Percentiles rank a stretch among this genome's conserved stretches.
These are phyloP conservation scores for Eupithecia vulgata DNA, from an alignment of 2,888 invertebrate species.

Conservation along the genomic window DNA sequence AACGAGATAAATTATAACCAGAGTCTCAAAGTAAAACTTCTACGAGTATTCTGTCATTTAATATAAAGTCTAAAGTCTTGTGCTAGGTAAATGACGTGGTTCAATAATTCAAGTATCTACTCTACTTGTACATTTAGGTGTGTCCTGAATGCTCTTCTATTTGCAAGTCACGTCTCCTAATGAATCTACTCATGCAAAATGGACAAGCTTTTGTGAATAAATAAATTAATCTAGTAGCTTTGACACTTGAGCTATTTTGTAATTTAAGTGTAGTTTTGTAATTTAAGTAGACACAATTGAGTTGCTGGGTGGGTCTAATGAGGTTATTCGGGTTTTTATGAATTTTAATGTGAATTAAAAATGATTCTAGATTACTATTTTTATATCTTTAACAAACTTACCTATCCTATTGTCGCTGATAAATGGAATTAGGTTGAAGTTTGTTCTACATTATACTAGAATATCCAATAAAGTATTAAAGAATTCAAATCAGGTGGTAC, in stretches of 20 bases:
- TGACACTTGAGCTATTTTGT: constrained; percentile 65
- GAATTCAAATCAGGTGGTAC: too few relatives aligned
- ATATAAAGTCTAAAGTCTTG: background rate
- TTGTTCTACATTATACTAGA: background rate
- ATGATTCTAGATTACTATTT: background rate
- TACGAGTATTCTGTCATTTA: too few relatives aligned
- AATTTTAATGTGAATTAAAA: background rate
- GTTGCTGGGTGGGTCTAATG: background rate
- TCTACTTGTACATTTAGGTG: constrained; percentile 39
- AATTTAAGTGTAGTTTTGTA: constrained; percentile 46
- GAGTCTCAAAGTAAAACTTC: too few relatives aligned
- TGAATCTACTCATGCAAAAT: constrained; percentile 69
- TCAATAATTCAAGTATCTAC: constrained; percentile 5
- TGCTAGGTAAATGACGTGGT: background rate
- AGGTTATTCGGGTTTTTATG: background rate
- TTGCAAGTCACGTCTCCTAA: constrained; percentile 79
- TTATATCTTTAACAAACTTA: background rate
- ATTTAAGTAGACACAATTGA: constrained; percentile 5
- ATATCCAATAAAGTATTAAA: background rate
- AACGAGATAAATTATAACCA: background rate
- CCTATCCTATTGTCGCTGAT: background rate
- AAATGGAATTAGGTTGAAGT: background rate
- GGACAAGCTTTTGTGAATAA: constrained; percentile 63
- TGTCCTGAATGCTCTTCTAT: constrained; percentile 62
- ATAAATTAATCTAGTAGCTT: constrained; percentile 70